These are phyloP conservation scores for Amaurobius ferox DNA, from an alignment of 2,888 invertebrate species.

Conservation along the genomic window DNA sequence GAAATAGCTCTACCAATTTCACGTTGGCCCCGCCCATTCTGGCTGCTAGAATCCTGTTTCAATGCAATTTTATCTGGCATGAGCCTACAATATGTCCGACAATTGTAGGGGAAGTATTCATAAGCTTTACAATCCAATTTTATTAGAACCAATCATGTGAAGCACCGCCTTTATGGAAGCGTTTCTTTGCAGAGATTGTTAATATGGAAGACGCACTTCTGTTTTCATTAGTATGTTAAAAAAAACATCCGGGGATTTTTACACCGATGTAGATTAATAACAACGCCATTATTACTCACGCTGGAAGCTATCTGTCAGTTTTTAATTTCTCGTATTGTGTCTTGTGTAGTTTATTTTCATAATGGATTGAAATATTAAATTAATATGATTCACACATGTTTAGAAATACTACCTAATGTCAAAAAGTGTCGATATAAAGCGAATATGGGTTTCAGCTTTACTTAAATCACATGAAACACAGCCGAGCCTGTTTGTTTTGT, in stretches of 20 bases:
- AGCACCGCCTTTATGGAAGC: too few relatives aligned
- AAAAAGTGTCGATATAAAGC: constrained; percentile 7
- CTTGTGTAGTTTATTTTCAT: neutral
- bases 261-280: constrained; percentile 35
- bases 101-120: too few relatives aligned
- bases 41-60: too few relatives aligned
- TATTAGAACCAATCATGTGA: too few relatives aligned
- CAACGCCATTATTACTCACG: constrained; percentile 64
- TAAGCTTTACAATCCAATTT: too few relatives aligned
- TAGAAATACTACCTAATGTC: constrained; percentile 5
- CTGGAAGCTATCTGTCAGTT: neutral
- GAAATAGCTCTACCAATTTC: too few relatives aligned
- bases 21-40: too few relatives aligned
- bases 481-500: constrained; percentile 35
- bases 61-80: too few relatives aligned
- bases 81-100: too few relatives aligned
- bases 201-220: neutral
- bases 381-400: constrained; percentile 27
- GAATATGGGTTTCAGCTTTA: constrained; percentile 36
- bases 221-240: constrained; percentile 11
- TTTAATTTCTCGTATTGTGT: neutral
- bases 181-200: too few relatives aligned
- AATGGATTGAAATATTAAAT: neutral
- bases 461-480: constrained; percentile 46
- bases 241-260: constrained; percentile 30